phyloP scores from a whole-genome alignment of 2,113 vertebrate species.

The Isichthys henryi region DNA sequence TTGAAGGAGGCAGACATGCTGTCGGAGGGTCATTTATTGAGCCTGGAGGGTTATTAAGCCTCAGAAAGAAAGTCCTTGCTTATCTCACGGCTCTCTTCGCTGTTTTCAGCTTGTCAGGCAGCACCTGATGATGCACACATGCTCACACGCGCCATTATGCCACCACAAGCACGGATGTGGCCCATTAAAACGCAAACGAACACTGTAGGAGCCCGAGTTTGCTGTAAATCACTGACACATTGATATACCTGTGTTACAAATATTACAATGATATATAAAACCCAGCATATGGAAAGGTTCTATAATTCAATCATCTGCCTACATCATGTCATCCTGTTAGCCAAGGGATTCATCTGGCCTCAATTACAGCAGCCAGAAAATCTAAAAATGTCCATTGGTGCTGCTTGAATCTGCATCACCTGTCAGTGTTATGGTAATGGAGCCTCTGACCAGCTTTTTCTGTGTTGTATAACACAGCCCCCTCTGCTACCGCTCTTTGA shows the following conservation, averaged over 20 bases:
- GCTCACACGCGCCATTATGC: too few species aligned
- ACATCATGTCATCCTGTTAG: neutral
- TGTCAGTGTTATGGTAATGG: neutral
- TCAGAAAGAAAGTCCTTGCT: neutral
- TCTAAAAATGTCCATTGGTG: neutral
- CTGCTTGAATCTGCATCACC: neutral
- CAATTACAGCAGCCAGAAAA: constrained; percentile 1
- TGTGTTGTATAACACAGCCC: neutral
- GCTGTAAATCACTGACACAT: neutral
- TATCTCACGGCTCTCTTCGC: neutral
- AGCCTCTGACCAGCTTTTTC: neutral
- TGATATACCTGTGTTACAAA: neutral
- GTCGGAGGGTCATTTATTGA: constrained; percentile 35
- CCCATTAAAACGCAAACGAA: neutral
- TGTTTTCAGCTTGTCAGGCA: neutral
- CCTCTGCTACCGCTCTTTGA: neutral
- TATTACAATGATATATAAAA: neutral
- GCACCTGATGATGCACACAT: neutral
- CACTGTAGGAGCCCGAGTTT: neutral
- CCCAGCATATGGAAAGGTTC: neutral
- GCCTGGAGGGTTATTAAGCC: constrained; percentile 32
- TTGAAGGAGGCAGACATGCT: neutral
- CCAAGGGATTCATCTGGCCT: neutral
- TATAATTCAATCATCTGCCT: constrained; percentile 12
- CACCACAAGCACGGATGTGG: neutral